Evolutionary conservation across 2,797 vertebrate genomes (phyloP).

Genomic region (Fistularia tabacaria): DNA sequence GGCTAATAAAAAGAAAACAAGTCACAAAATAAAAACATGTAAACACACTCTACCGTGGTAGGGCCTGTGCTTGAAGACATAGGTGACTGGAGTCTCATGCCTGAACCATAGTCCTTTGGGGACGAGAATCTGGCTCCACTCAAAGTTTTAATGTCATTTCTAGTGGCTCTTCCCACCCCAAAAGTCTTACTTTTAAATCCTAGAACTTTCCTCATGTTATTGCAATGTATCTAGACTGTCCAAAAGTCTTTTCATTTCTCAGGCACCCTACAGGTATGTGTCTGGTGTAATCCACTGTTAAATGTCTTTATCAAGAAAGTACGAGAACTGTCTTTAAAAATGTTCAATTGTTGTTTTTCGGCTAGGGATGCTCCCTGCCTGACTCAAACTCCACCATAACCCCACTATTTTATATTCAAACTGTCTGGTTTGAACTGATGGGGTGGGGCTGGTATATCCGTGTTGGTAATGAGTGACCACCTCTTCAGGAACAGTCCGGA

Average conservation of each 20-base stretch:
- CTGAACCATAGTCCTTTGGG: constrained; percentile 71
- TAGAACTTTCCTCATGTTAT: constrained; percentile 67
- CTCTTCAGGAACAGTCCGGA: constrained; percentile 98
- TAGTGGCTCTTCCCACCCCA: constrained; percentile 57
- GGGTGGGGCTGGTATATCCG: constrained; percentile 73
- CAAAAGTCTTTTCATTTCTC: constrained; percentile 84
- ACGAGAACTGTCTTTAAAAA: constrained; percentile 82
- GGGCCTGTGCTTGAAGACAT: constrained; percentile 62
- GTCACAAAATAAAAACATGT: constrained; percentile 73
- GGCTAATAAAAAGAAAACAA: constrained; percentile 69
- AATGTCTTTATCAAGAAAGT: constrained; percentile 76
- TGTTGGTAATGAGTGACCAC: constrained; percentile 87
- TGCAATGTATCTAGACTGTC: constrained; percentile 74
- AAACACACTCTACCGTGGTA: constrained; percentile 78
- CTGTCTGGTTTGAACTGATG: constrained; percentile 82
- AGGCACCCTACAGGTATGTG: constrained; percentile 85
- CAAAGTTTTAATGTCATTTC: constrained; percentile 75
- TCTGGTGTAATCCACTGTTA: constrained; percentile 87
- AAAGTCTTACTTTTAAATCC: constrained; percentile 69
- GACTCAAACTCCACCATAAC: constrained; percentile 88
- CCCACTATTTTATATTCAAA: constrained; percentile 86
- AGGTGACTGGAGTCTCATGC: constrained; percentile 61
- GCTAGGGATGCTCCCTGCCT: constrained; percentile 89
- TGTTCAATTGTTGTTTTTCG: constrained; percentile 92
- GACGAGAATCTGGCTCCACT: constrained; percentile 81